A percentile compares a stretch with the other conserved stretches of the same genome.
phyloP scores from a whole-genome alignment of 2,797 vertebrate genomes.

The Notamacropus eugenii region DNA sequence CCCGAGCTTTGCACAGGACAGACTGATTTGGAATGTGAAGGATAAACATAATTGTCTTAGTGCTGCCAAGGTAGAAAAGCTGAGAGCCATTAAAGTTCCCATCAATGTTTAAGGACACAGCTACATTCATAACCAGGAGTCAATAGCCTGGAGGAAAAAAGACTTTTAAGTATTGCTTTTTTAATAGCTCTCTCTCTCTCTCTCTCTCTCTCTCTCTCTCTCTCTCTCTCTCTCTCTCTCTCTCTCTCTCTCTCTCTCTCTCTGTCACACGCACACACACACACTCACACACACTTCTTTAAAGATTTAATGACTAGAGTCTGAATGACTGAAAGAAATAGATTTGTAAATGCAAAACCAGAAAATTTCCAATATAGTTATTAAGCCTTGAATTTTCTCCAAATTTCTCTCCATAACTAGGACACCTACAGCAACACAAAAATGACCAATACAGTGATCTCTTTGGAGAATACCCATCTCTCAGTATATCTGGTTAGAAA shows the following conservation, averaged over 20 bases:
- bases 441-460: not conserved
- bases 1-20: not conserved
- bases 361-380: not conserved
- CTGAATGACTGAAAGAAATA: not conserved
- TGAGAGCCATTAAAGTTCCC: not conserved
- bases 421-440: not conserved
- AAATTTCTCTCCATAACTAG: not conserved
- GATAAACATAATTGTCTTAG: not conserved
- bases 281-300: too few species aligned
- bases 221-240: not conserved
- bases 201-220: not conserved
- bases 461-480: not conserved
- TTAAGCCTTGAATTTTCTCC: not conserved
- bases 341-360: not conserved
- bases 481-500: not conserved
- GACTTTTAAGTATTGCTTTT: not conserved
- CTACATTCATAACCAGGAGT: not conserved
- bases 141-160: not conserved
- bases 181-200: not conserved
- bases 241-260: not conserved
- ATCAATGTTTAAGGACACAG: not conserved
- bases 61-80: not conserved
- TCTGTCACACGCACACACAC: not conserved
- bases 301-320: not conserved
- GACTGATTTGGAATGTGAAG: not conserved